Evolutionary conservation across 2,797 vertebrate genomes (phyloP), one percentile per base, ranked within the genome.

Genomic region (Myiotriccus ornatus): DNA sequence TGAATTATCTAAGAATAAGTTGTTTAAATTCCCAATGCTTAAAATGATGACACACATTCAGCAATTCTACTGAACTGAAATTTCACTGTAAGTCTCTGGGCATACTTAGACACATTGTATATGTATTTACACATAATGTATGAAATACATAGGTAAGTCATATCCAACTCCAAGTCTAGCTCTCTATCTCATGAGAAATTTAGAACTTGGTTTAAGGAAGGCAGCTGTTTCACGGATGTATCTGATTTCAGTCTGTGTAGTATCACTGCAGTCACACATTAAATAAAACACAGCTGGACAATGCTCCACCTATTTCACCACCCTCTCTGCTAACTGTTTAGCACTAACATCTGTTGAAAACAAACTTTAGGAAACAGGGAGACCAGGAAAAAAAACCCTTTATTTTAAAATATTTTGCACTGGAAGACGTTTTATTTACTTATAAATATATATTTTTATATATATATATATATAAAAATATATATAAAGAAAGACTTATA

Each of bases 171-270:
- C 43, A 84, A 80, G 62, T 55, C 81, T 80, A 91, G 59, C 49
- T 94, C 90, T 89, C 75, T 84, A 85, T 84, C 91, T 94, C 94
- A 71, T 68, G 95, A 96, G 91, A 95, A 94, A 96, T 87, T 91
- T 76, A 93, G 76, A 91, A 93, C 77, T 94, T 91, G 28, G 71
- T 91, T 92, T 56, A 69, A 94, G 84, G 76, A 94, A 97, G 87
- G 71, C 90, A 96, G 95, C 80, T 96, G 96, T 94, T 94, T 60
- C 71, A 93, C 4, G 39, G 71, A 87, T 74, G 25, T 94, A 95
- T 97, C 96, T 94, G 79, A 94, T 97, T 97, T 96, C 94, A 96
- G 91, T 74, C 97, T 97, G 91, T 25, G 27, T 70, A 97, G 80
- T 84, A 94, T 97, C 97, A 96, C 44, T 30, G 74, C 32, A 94